A percentile compares a stretch with the other conserved stretches of the same genome.
Evolutionary conservation across 2,888 invertebrate genomes (phyloP).

Genomic region (Aelia acuminata): DNA sequence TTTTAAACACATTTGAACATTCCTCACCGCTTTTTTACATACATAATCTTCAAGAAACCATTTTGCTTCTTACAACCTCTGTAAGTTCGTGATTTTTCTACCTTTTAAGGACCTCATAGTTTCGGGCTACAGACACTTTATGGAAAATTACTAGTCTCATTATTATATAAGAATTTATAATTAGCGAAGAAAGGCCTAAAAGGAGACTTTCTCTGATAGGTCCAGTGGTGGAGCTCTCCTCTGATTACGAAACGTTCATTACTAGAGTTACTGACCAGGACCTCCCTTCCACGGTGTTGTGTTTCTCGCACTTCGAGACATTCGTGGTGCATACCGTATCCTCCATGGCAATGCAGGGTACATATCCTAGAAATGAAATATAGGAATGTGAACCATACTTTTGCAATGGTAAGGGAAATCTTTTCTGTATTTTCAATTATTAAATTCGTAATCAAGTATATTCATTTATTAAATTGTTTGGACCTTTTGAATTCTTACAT

Average conservation of each 20-base stretch:
- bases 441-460: no score
- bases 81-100: not conserved
- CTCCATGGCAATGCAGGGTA: not conserved
- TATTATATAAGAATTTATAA: conserved; percentile 23
- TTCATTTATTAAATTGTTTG: no score
- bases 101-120: no score
- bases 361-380: not conserved
- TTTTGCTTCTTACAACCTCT: no score
- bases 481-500: no score
- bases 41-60: no score
- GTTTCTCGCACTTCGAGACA: not conserved
- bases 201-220: not conserved
- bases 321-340: not conserved
- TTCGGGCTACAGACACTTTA: not conserved
- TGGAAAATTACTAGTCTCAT: not conserved
- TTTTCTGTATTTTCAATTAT: no score
- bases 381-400: not conserved
- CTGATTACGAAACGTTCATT: conserved; percentile 32
- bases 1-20: no score
- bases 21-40: no score
- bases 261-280: conserved; percentile 33
- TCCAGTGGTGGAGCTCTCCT: conserved; percentile 33
- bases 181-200: not conserved
- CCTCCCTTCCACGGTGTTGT: not conserved
- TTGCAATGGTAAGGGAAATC: no score